Evolutionary conservation across 35 echinoderm and acorn worm species (phyloP).

Genomic region (Apostichopus parvimensis): DNA sequence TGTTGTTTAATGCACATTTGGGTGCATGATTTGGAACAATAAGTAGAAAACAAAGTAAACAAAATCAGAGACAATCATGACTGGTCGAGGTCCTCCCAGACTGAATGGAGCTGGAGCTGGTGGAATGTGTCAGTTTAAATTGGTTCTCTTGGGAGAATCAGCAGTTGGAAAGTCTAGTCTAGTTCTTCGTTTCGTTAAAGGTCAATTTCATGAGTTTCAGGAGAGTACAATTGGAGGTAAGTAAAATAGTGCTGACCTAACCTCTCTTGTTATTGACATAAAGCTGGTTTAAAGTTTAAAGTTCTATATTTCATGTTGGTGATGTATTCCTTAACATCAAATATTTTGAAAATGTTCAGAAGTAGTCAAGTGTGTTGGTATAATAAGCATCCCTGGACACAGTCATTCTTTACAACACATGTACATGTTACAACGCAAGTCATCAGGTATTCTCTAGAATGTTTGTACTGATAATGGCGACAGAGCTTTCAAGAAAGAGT

Average conservation of each 20-base stretch:
- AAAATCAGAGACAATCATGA: conserved; percentile 61
- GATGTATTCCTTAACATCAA: no score
- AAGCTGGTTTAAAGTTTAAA: no score
- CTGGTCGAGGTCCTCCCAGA: conserved; percentile 80
- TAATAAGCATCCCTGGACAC: no score
- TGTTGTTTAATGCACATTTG: neutral
- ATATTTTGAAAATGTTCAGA: no score
- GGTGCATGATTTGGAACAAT: neutral
- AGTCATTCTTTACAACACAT: no score
- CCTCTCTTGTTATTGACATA: no score
- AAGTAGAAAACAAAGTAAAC: neutral
- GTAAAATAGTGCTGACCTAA: neutral
- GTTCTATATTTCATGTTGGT: no score
- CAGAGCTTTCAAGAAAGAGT: no score
- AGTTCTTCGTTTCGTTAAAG: conserved; percentile 98
- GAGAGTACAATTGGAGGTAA: conserved; percentile 99
- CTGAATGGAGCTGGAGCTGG: conserved; percentile 76
- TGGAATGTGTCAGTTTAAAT: conserved; percentile 98
- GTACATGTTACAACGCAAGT: no score
- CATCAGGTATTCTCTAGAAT: no score
- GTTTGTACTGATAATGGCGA: no score
- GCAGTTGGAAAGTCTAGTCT: conserved; percentile 98
- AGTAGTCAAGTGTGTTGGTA: no score
- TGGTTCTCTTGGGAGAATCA: conserved; percentile 94
- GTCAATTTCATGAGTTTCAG: conserved; percentile 99